Evolutionary conservation across 1,140 invertebrate genomes (phyloP).

Genomic region (Drosophila ironensis): DNA sequence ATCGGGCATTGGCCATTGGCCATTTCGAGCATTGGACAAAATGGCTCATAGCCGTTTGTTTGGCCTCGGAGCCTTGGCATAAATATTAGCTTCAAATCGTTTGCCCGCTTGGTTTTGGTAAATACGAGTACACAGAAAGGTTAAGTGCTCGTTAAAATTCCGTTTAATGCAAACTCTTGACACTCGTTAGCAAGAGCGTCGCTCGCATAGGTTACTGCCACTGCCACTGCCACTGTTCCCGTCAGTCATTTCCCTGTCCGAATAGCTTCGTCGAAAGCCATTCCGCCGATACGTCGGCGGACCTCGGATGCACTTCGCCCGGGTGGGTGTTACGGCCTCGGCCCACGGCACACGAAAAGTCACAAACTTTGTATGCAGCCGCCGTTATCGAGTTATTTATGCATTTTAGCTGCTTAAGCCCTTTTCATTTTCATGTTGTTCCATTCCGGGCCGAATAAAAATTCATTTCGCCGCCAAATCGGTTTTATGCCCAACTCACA

Average conservation of each 20-base stretch:
- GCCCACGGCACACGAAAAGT: conserved; percentile 10
- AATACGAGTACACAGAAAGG: conserved; percentile 26
- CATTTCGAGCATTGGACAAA: conserved; percentile 26
- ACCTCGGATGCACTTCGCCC: conserved; percentile 9
- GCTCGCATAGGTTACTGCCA: not conserved
- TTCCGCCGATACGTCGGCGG: too few species aligned
- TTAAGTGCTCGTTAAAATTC: conserved; percentile 43
- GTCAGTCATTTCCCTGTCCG: too few species aligned
- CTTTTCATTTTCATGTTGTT: conserved; percentile 32
- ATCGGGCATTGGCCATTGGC: not conserved
- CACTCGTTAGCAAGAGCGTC: conserved; percentile 18
- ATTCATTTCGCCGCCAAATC: conserved; percentile 61
- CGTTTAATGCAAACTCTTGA: conserved; percentile 43
- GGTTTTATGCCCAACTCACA: conserved; percentile 37
- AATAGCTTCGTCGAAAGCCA: too few species aligned
- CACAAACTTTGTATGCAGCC: conserved; percentile 50
- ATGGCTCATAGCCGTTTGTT: conserved; percentile 5
- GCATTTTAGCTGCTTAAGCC: conserved; percentile 50
- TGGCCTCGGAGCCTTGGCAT: conserved; percentile 32
- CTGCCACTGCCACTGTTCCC: too few species aligned
- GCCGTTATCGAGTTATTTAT: conserved; percentile 53
- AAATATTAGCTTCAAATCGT: conserved; percentile 9
- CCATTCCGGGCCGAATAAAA: conserved; percentile 51
- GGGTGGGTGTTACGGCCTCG: not conserved
- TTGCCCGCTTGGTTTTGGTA: conserved; percentile 7